Conservation (phyloP, 1,140 invertebrate genomes). For the Pachyrhynchus sulphureomaculatus region DNA sequence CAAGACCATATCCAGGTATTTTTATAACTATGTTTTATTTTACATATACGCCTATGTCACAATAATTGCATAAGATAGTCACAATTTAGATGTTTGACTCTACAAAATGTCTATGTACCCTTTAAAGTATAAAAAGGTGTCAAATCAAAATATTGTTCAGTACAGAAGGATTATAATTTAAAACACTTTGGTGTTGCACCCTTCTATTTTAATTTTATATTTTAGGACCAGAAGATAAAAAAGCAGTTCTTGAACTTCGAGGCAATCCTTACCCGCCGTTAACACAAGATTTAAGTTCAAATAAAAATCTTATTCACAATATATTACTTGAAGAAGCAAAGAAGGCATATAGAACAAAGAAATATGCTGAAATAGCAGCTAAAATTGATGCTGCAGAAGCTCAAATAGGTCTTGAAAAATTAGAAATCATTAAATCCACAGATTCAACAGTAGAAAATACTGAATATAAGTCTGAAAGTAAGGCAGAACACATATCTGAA, state of each 20-base stretch:
- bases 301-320: conserved; percentile 69
- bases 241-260: conserved; percentile 75
- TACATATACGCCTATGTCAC: no score
- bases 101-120: no score
- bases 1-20: conserved; percentile 60
- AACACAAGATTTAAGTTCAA: conserved; percentile 55
- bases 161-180: no score
- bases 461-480: not conserved
- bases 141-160: no score
- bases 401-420: not conserved
- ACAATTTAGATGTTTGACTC: no score
- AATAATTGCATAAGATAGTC: no score
- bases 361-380: conserved; percentile 49
- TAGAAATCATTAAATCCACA: not conserved
- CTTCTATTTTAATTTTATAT: no score
- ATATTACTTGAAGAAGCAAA: conserved; percentile 71
- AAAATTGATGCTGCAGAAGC: conserved; percentile 42
- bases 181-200: no score
- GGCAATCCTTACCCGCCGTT: conserved; percentile 71
- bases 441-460: not conserved
- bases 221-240: conserved; percentile 44
- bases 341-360: conserved; percentile 59
- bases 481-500: no score
- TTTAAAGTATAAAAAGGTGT: no score
- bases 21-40: no score